Evolutionary conservation across 2,113 vertebrate genomes (phyloP).

Genomic region (Cromileptes altivelis): DNA sequence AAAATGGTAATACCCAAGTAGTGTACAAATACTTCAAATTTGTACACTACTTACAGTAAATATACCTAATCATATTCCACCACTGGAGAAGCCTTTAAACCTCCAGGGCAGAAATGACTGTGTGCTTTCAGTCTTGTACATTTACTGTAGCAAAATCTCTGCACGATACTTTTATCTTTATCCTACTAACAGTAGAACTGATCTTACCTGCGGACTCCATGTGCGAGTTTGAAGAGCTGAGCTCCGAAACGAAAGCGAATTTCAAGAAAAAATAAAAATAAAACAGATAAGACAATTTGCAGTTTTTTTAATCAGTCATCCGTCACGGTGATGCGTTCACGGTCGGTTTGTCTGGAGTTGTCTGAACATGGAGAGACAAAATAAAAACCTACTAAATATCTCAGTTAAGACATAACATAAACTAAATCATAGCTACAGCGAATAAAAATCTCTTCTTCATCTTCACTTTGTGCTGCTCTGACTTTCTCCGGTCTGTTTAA

Average conservation of each 20-base stretch:
- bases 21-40: too few relatives aligned
- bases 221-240: too few relatives aligned
- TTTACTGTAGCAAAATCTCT: neutral
- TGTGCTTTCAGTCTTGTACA: neutral
- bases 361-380: neutral
- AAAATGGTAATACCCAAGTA: too few relatives aligned
- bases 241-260: neutral
- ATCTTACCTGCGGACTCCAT: constrained; percentile 71
- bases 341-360: neutral
- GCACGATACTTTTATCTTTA: neutral
- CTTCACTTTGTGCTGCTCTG: neutral
- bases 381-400: neutral
- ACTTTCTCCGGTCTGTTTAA: neutral
- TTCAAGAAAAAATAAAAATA: neutral
- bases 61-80: too few relatives aligned
- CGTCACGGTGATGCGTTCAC: neutral
- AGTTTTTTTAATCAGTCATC: neutral
- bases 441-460: neutral
- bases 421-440: neutral
- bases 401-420: fast-evolving
- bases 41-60: too few relatives aligned
- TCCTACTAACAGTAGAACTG: fast-evolving
- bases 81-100: too few relatives aligned
- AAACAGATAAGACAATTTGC: neutral
- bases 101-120: neutral